phyloP scores from a whole-genome alignment of 2,888 invertebrate species.

The Pseudolycoriella hygida region DNA sequence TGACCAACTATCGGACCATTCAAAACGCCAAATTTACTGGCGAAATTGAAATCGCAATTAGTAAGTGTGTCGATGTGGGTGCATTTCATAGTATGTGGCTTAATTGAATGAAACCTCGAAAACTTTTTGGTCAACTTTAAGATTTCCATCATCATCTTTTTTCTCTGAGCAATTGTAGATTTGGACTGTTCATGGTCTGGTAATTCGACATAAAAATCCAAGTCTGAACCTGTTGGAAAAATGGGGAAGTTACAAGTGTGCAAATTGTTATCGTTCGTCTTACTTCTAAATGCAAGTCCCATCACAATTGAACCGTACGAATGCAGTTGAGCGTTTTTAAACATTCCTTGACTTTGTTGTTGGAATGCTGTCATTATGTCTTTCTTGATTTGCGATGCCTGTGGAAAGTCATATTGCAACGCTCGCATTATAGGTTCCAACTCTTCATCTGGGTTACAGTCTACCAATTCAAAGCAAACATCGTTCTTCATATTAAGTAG shows the following conservation, averaged over 20 bases:
- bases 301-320: constrained; percentile 2
- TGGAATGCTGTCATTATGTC: neutral
- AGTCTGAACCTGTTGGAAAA: constrained; percentile 1
- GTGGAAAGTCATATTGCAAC: neutral
- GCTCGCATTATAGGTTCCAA: neutral
- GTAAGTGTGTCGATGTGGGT: neutral
- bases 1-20: constrained; percentile 1
- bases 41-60: constrained; percentile 3
- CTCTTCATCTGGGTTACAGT: constrained; percentile 1
- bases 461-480: neutral
- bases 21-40: neutral
- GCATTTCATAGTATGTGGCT: constrained; percentile 3
- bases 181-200: neutral
- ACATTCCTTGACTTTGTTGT: neutral
- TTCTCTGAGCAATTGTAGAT: too few species aligned
- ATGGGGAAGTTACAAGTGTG: too few species aligned
- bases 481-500: neutral
- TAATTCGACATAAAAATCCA: constrained; percentile 5
- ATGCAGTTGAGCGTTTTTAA: neutral
- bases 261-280: neutral
- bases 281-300: constrained; percentile 5
- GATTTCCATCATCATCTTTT: neutral
- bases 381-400: constrained; percentile 1
- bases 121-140: neutral
- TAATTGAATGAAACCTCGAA: neutral